Conservation (phyloP, 2,113 vertebrate genomes). For the Physeter macrocephalus region DNA sequence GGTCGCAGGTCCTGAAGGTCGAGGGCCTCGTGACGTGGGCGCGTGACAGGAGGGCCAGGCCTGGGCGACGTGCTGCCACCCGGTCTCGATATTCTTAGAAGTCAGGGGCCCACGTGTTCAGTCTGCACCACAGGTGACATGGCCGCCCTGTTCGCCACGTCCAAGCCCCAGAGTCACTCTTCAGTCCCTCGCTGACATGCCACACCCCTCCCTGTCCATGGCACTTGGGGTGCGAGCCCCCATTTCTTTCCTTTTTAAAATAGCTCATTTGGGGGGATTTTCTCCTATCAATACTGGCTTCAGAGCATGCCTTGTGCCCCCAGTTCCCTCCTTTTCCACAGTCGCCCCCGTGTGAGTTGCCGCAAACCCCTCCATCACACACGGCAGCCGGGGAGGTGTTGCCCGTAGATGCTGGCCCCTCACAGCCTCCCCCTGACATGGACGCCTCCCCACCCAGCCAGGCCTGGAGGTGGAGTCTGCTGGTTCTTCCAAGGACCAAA, state of each 20-base stretch:
- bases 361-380: no score
- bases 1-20: background rate
- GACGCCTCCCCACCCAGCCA: background rate
- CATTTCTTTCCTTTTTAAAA: background rate
- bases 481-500: background rate
- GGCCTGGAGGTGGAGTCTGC: background rate
- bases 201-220: background rate
- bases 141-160: background rate
- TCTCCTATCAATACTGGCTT: background rate
- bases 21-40: accelerated
- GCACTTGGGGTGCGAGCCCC: background rate
- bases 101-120: background rate
- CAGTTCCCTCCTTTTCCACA: background rate
- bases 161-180: no score
- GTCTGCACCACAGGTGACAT: background rate
- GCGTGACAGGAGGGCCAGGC: background rate
- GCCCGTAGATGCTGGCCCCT: no score
- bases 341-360: no score
- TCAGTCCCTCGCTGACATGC: no score
- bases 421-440: accelerated
- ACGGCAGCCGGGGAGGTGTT: background rate
- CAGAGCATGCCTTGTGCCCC: background rate
- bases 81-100: background rate
- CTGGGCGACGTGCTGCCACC: accelerated
- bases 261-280: background rate